Base-by-base conservation (phyloP, 2,113 vertebrate species). In the Passer montanus region DNA sequence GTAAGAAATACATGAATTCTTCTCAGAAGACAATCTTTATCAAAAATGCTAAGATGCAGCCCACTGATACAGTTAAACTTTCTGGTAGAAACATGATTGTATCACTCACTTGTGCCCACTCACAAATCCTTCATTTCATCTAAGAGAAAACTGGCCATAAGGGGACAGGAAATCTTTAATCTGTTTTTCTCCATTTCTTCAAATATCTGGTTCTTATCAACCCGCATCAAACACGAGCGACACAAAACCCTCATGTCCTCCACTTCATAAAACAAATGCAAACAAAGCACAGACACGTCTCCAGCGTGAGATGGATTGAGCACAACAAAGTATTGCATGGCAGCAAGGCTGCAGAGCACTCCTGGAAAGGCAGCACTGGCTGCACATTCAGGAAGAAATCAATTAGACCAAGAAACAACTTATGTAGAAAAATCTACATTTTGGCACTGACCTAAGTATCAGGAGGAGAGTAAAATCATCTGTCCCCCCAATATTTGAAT, bases 141-240 rank as follows among this genome's bases (percentile, higher is more conserved):
- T 77, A 37, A 63, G 28, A 58, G 70, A 70, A 86, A 56, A 56
- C 49, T 24, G 66, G 49, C 52, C 72, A 74, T 7, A 59, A 93
- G 44, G 35, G 44, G 52, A 93, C 78, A 94, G 87, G 91, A 91
- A 94, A 90, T 77, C 78, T 88, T 90, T 83, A 76, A 95, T 91
- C 84, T 80, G 19, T 70, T 94, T 60, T 74, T 79, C 70, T 91
- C 27, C 33, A 9, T 76, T 77, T 90, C 62, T 88, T 94, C 63
- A 87, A 67, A n/a, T 93, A 75, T 49, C 80, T 93, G 43, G 13
- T 77, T 76, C 68, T 92, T 88, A 93, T 64, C 94, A 90, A 47
- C 33, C 28, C 9, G 1, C 59, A 35, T 30, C 23, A 16, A 94
- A 84, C 75, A 30, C 0, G 20, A 84, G 72, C 11, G 8, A 78